Evolutionary conservation across 2,888 invertebrate species (phyloP), one percentile per base, ranked within the genome.

Genomic region (Drosophila multiciliata): DNA sequence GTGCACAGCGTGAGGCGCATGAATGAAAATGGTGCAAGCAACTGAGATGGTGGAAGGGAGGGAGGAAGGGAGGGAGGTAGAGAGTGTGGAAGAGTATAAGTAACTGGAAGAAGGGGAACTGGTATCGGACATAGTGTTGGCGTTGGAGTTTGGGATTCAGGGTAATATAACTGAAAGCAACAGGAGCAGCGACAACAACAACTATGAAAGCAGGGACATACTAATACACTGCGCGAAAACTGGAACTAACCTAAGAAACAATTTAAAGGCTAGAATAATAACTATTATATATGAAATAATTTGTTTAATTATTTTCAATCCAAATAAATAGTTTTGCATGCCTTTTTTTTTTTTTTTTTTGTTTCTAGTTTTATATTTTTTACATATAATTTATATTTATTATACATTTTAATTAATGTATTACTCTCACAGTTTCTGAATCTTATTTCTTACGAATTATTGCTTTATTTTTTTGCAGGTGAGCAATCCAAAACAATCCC

Each of bases 1-100:
- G 90, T 90, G 89, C 73, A 73, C 84, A 82, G 87, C 83, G 66
- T 77, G 89, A 80, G 71, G 70, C 71, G 78, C 70, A 75, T 80
- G 82, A 89, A 84, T 83, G 87, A 78, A 84, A 77, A 64, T 23
- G 40, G 23, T 11, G 61, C 38, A 23, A 23, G 23, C 53, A 55
- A 3, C 15, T 55, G 35, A 20, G n/a, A 17, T 36, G 49, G 29
- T 9, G 42, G 17, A 17, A 3, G 20, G 42, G 4, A 20, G 45
- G 62, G 1, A 17, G 15, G 3, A 3, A 45, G 50, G 58, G 33
- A 62, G 50, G 40, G 7, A 2, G 29, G n/a, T n/a, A n/a, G 11
- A 12, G 3, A 7, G 48, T 58, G 4, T 11, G n/a, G 5, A 4
- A 49, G 42, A 48, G 45, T 8, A 23, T 15, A 26, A 15, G 15